A percentile compares a stretch with the other conserved stretches of the same genome.
These are phyloP conservation scores for Hydroisotoma schaefferi DNA, from an alignment of 2,888 invertebrate species.

Conservation along the genomic window DNA sequence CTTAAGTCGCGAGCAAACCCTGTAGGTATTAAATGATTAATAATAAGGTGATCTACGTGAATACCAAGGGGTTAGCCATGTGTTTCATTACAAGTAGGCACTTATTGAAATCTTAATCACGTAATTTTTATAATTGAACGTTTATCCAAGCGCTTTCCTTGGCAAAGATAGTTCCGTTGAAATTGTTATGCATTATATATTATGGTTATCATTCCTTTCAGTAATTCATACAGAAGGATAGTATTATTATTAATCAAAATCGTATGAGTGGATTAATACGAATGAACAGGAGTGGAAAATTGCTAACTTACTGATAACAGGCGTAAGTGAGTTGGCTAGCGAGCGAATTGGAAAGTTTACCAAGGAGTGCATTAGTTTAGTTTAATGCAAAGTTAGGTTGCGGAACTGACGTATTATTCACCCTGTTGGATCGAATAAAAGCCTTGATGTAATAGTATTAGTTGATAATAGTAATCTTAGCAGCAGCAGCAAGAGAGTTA, in stretches of 20 bases:
- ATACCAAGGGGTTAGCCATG: too few species aligned
- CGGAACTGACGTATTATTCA: slow-evolving; percentile 19
- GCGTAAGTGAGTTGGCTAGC: slow-evolving; percentile 10
- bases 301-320: slow-evolving; percentile 17
- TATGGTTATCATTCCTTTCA: too few species aligned
- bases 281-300: slow-evolving; percentile 35
- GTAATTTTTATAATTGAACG: neutral
- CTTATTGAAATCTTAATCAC: neutral
- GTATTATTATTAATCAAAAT: slow-evolving; percentile 3
- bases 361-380: slow-evolving; percentile 2
- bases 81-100: neutral
- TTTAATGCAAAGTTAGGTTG: slow-evolving; percentile 16
- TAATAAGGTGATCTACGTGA: too few species aligned
- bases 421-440: slow-evolving; percentile 22
- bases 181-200: too few species aligned
- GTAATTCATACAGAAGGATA: neutral
- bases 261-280: neutral
- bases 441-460: slow-evolving; percentile 6
- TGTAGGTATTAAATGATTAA: too few species aligned
- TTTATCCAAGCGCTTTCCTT: neutral
- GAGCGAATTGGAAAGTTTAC: slow-evolving; percentile 27
- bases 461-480: neutral
- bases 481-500: neutral
- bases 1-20: too few species aligned
- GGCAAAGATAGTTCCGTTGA: neutral